Evolutionary conservation across 2,797 vertebrate species (phyloP).

Genomic region (Parambassis ranga): DNA sequence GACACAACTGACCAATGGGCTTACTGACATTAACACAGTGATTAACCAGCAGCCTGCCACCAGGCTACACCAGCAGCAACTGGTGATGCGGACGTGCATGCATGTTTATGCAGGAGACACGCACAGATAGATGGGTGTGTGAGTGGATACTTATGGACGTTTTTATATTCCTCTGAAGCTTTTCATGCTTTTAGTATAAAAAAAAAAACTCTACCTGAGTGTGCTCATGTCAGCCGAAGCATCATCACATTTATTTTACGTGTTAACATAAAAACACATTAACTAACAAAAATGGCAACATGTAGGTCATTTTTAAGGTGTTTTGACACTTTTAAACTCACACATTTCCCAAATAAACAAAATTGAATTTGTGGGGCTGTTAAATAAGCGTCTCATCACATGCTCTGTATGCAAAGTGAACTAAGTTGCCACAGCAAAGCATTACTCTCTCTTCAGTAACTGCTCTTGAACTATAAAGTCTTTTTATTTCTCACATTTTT

Average conservation of each 20-base stretch:
- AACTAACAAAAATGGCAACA: too few relatives aligned
- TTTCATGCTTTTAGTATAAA: neutral
- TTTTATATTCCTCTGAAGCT: neutral
- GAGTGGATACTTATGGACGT: neutral
- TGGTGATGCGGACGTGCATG: neutral
- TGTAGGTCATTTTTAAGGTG: too few relatives aligned
- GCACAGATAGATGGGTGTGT: neutral
- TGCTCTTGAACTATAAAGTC: neutral
- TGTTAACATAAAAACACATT: too few relatives aligned
- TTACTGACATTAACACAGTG: conserved; percentile 69
- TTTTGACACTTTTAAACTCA: too few relatives aligned
- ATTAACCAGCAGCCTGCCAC: conserved; percentile 55
- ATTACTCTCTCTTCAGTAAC: neutral
- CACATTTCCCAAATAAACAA: too few relatives aligned
- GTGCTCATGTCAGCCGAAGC: too few relatives aligned
- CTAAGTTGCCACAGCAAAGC: neutral
- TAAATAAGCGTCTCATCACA: neutral
- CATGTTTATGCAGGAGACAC: neutral
- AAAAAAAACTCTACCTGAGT: too few relatives aligned
- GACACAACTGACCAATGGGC: conserved; percentile 67
- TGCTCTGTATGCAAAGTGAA: neutral
- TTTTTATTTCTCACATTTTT: neutral
- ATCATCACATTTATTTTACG: too few relatives aligned
- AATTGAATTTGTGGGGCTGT: too few relatives aligned
- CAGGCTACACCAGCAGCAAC: conserved; percentile 54